These are phyloP conservation scores for Metellina segmentata DNA, from an alignment of 2,888 invertebrate genomes.

Conservation along the genomic window DNA sequence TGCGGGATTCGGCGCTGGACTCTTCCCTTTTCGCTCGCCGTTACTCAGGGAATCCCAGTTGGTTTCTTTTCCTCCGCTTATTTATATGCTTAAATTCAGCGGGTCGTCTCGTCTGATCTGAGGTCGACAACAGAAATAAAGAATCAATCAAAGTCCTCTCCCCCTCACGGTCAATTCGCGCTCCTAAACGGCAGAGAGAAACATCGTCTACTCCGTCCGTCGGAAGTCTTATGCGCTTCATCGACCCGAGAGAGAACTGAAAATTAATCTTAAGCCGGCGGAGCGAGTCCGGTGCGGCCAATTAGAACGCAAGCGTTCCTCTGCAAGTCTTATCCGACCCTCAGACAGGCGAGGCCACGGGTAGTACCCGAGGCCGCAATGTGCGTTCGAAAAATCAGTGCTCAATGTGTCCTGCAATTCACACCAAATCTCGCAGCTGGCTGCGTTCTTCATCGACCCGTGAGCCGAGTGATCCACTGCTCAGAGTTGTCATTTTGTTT, in stretches of 20 bases:
- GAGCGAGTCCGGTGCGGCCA: too few relatives aligned
- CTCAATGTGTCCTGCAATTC: conserved; percentile 81
- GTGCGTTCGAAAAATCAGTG: conserved; percentile 82
- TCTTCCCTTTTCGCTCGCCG: conserved; percentile 67
- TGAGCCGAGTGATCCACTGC: conserved; percentile 82
- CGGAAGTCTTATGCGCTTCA: too few relatives aligned
- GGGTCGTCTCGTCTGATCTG: conserved; percentile 82
- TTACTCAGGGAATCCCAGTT: conserved; percentile 85
- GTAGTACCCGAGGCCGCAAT: conserved; percentile 80
- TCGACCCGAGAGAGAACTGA: too few relatives aligned
- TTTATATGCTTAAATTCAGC: conserved; percentile 86
- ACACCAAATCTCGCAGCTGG: conserved; percentile 81
- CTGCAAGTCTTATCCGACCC: too few relatives aligned
- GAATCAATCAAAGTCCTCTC: too few relatives aligned
- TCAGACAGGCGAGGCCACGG: conserved; percentile 80
- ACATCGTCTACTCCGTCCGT: too few relatives aligned
- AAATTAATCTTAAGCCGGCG: too few relatives aligned
- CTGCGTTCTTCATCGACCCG: conserved; percentile 82
- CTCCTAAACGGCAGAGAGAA: too few relatives aligned
- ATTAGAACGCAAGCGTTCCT: too few relatives aligned
- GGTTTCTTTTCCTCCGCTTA: conserved; percentile 88
- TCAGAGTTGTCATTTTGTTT: conserved; percentile 78
- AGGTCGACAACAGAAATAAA: too few relatives aligned
- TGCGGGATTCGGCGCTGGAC: conserved; percentile 69
- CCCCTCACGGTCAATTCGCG: too few relatives aligned